Conservation (phyloP, 2,888 invertebrate species). For the Uloborus plumipes region DNA sequence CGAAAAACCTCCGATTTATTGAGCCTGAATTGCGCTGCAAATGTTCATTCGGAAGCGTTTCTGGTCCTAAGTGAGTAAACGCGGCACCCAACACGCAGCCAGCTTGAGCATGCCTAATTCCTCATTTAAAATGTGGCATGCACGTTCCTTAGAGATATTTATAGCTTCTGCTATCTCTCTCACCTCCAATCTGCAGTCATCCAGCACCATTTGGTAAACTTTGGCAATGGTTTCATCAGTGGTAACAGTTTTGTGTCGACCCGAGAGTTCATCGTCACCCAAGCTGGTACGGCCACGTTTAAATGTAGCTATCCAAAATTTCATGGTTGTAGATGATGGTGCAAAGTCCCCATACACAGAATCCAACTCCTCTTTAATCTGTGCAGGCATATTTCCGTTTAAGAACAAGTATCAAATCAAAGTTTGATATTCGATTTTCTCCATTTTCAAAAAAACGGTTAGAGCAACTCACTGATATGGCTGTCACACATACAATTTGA, state of each 20-base stretch:
- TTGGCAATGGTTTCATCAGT: background rate
- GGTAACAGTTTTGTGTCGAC: background rate
- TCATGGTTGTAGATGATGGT: too few relatives aligned
- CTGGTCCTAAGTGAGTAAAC: background rate
- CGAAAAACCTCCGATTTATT: slow-evolving; percentile 6
- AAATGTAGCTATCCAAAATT: too few relatives aligned
- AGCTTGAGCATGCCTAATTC: too few relatives aligned
- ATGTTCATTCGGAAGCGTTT: background rate
- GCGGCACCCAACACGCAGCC: too few relatives aligned
- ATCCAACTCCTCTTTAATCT: slow-evolving; percentile 3
- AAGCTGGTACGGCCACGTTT: too few relatives aligned
- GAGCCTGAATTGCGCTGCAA: slow-evolving; percentile 46
- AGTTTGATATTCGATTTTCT: too few relatives aligned
- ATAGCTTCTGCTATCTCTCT: background rate
- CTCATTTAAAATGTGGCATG: too few relatives aligned
- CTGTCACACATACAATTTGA: too few relatives aligned
- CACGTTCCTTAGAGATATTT: background rate
- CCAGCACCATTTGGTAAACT: background rate
- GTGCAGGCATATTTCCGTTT: background rate
- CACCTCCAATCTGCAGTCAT: background rate
- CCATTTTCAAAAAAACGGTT: too few relatives aligned
- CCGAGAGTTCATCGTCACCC: background rate
- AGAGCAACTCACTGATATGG: too few relatives aligned
- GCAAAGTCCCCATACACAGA: background rate
- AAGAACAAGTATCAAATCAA: background rate